These are phyloP conservation scores for Cochlearius cochlearius DNA, from an alignment of 2,113 vertebrate species.

Conservation along the genomic window DNA sequence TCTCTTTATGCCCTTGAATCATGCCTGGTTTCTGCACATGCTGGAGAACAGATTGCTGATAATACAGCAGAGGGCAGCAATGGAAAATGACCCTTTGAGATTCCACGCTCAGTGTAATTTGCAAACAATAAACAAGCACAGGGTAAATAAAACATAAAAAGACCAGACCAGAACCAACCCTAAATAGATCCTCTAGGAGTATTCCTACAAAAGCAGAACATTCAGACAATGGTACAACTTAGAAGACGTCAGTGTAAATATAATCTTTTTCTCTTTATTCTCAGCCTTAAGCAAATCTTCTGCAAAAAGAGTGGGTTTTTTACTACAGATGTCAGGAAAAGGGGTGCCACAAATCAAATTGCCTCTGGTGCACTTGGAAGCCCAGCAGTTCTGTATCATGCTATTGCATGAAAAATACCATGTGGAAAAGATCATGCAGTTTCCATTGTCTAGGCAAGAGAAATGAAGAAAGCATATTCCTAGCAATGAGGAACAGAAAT, in stretches of 20 bases:
- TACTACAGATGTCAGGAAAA: neutral
- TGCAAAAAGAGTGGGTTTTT: neutral
- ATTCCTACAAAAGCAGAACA: slow-evolving; percentile 12
- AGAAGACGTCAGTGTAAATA: slow-evolving; percentile 6
- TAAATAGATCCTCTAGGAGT: slow-evolving; percentile 42
- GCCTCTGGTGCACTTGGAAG: neutral
- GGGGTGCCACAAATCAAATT: neutral
- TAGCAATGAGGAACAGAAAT: neutral
- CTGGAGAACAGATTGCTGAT: slow-evolving; percentile 18
- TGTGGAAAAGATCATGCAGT: neutral
- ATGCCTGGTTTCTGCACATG: neutral
- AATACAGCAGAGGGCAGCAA: slow-evolving; percentile 30
- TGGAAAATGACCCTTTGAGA: slow-evolving; percentile 34
- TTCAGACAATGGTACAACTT: neutral
- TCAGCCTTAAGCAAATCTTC: slow-evolving; percentile 16
- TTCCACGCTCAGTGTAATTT: neutral
- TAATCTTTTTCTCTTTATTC: neutral
- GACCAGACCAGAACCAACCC: slow-evolving; percentile 1
- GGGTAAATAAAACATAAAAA: slow-evolving; percentile 56
- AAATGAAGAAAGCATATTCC: neutral
- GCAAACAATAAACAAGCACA: slow-evolving; percentile 23
- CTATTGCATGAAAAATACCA: neutral
- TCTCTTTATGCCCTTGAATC: neutral
- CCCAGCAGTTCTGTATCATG: neutral
- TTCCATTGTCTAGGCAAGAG: neutral